These are phyloP conservation scores for Megaceryle torquata DNA, from an alignment of 2,113 vertebrate species.

Conservation along the genomic window DNA sequence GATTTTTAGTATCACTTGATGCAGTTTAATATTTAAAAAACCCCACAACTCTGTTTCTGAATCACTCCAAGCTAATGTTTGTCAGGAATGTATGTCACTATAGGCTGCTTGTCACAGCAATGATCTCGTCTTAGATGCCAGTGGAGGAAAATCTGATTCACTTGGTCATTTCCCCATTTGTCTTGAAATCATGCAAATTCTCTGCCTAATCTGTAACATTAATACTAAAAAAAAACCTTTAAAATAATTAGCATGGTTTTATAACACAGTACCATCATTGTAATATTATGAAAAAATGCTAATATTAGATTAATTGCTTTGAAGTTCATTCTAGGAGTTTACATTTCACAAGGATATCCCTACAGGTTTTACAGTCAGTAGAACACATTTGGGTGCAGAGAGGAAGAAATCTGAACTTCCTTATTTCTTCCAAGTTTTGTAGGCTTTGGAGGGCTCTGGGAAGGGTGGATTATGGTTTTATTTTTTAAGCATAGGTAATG, in stretches of 20 bases:
- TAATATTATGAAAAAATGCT: constrained; percentile 45
- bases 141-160: not conserved
- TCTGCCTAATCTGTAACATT: constrained; percentile 23
- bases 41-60: not conserved
- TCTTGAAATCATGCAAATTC: constrained; percentile 26
- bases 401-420: constrained; percentile 18
- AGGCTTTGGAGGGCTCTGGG: not conserved
- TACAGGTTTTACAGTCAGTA: constrained; percentile 45
- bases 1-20: constrained; percentile 21
- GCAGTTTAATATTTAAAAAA: not conserved
- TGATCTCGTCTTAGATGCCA: not conserved
- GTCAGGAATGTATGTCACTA: not conserved
- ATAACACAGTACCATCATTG: constrained; percentile 7
- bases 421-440: not conserved
- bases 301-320: constrained; percentile 60
- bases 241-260: constrained; percentile 56
- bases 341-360: constrained; percentile 23
- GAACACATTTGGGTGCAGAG: constrained; percentile 10
- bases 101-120: not conserved
- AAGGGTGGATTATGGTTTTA: accelerated
- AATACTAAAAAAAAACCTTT: constrained; percentile 13
- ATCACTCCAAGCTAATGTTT: constrained; percentile 9
- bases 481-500: not conserved
- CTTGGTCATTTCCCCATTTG: not conserved
- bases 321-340: constrained; percentile 30